Evolutionary conservation across 37 sponge, comb jelly and placozoan genomes (phyloP).

Genomic region (Amphimedon queenslandica): DNA sequence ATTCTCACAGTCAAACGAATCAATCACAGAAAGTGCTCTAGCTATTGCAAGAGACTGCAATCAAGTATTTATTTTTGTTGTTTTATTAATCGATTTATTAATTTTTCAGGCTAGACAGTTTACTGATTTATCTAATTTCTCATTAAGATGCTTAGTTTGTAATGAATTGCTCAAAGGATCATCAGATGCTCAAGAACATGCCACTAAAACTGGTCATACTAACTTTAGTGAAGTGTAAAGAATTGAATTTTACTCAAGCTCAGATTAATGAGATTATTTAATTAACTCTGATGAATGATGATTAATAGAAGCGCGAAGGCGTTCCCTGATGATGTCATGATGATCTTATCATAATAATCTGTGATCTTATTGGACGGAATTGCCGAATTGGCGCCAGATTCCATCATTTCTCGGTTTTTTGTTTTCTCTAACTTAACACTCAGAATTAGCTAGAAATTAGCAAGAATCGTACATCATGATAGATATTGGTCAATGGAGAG

Average conservation of each 20-base stretch:
- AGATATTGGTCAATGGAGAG: no score
- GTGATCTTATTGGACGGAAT: no score
- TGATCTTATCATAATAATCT: no score
- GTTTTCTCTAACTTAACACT: no score
- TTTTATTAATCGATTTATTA: neutral
- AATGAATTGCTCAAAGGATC: constrained; percentile 46
- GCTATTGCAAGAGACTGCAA: constrained; percentile 52
- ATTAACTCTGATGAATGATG: no score
- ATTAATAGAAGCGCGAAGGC: no score
- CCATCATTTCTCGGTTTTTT: no score
- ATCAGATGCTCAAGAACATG: constrained; percentile 65
- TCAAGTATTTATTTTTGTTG: constrained; percentile 15
- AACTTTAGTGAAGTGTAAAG: constrained; percentile 79
- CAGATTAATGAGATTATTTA: no score
- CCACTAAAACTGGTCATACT: constrained; percentile 63
- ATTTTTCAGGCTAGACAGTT: constrained; percentile 53
- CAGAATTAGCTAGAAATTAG: no score
- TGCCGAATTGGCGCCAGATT: no score
- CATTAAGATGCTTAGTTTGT: constrained; percentile 74
- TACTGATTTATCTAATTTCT: constrained; percentile 61
- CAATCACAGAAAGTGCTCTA: constrained; percentile 30
- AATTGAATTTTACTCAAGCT: neutral
- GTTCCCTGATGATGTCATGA: no score
- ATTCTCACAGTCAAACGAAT: constrained; percentile 40
- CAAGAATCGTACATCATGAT: no score